Conservation (phyloP, 2,797 vertebrate species). For the Merluccius polli region DNA sequence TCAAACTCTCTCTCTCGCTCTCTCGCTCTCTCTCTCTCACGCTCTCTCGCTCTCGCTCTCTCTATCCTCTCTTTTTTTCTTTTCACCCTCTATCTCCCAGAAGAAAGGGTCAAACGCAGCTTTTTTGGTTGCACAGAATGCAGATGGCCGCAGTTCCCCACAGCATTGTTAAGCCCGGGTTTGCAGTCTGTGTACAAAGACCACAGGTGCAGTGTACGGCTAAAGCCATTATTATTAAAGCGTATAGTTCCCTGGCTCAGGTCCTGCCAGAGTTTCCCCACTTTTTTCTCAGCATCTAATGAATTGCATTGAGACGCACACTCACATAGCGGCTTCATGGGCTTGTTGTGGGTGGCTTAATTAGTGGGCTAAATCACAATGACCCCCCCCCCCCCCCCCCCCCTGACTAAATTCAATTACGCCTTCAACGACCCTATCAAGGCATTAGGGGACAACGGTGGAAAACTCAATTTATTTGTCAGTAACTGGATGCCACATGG, state of each 20-base stretch:
- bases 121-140: slow-evolving; percentile 14
- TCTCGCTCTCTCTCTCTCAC: slow-evolving; percentile 9
- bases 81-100: background rate
- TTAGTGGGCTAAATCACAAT: slow-evolving; percentile 59
- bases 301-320: slow-evolving; percentile 38
- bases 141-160: slow-evolving; percentile 26
- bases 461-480: slow-evolving; percentile 74
- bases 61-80: slow-evolving; percentile 13
- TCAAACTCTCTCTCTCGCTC: slow-evolving; percentile 31
- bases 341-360: slow-evolving; percentile 49
- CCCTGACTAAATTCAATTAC: slow-evolving; percentile 66
- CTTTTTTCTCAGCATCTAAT: slow-evolving; percentile 7
- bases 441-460: slow-evolving; percentile 57
- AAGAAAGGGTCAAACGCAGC: slow-evolving; percentile 31
- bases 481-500: slow-evolving; percentile 63
- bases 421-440: slow-evolving; percentile 56
- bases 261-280: background rate
- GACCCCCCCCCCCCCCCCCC: slow-evolving; percentile 22
- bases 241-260: background rate
- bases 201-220: slow-evolving; percentile 2
- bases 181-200: slow-evolving; percentile 2
- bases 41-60: background rate
- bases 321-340: slow-evolving; percentile 28
- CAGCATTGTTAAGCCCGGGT: slow-evolving; percentile 17
- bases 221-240: slow-evolving; percentile 8